These are phyloP conservation scores for Dolichomitus sp. DNA, from an alignment of 2,888 invertebrate species.

Conservation along the genomic window DNA sequence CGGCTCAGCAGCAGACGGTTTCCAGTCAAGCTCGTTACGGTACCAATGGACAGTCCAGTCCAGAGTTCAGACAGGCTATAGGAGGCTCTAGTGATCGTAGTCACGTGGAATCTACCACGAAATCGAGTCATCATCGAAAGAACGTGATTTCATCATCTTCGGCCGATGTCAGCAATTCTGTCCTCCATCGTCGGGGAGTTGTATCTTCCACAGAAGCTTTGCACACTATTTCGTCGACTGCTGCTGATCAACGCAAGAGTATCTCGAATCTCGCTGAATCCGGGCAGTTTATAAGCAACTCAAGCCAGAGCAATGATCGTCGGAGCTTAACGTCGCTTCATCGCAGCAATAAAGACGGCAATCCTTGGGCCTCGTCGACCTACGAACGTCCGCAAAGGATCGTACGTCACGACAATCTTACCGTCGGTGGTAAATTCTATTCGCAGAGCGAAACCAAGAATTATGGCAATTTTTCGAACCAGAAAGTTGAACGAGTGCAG, in stretches of 20 bases:
- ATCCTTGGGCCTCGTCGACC: constrained; percentile 87
- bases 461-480: constrained; percentile 90
- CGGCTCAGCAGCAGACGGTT: constrained; percentile 84
- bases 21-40: constrained; percentile 85
- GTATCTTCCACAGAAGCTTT: constrained; percentile 91
- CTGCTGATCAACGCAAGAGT: constrained; percentile 93
- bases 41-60: constrained; percentile 85
- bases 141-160: constrained; percentile 91
- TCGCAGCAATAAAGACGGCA: constrained; percentile 89
- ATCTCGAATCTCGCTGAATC: constrained; percentile 93
- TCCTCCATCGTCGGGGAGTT: constrained; percentile 92
- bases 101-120: constrained; percentile 71
- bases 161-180: constrained; percentile 92
- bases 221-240: constrained; percentile 91
- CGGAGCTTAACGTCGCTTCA: constrained; percentile 94
- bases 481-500: constrained; percentile 88
- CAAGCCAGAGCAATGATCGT: constrained; percentile 90
- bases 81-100: constrained; percentile 69
- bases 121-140: constrained; percentile 89
- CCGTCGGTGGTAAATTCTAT: constrained; percentile 91
- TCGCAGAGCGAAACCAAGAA: constrained; percentile 91
- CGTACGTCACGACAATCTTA: constrained; percentile 90
- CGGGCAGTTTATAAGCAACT: constrained; percentile 90
- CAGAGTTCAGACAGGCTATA: constrained; percentile 88
- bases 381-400: constrained; percentile 90